Evolutionary conservation across 2,888 invertebrate species (phyloP), one percentile per base, ranked within the genome.

Genomic region (Drosophila rellima): DNA sequence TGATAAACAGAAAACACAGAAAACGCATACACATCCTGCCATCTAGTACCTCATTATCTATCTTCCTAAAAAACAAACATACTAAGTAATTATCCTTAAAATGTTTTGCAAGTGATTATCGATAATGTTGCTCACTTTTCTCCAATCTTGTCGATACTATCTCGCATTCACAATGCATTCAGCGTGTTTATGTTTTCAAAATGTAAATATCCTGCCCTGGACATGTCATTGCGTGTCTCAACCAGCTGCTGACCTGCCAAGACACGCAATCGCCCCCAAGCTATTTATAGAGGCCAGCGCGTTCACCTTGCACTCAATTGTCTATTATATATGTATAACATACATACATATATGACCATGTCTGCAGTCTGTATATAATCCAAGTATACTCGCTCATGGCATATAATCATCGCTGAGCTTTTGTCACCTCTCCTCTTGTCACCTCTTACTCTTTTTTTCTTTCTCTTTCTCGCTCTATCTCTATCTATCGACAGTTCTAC

Each of bases 231-330:
- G 79, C 79, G 79, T 80, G 79, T 79, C 74, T 52, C 48, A 66
- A 69, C 47, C 75, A 78, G 69, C 78, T 73, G 74, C 68, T 61
- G 52, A 54, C 70, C 70, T 20, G 55, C 56, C 61, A 44, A 45
- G 70, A 70, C 79, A 79, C 78, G 78, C 78, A 74, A 79, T 74
- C 78, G 70, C 60, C 39, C 35, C 48, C 52, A 6, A 20, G 57
- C 45, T 68, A 68, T 68, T 68, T 68, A 63, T 68, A 68, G 57
- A 60, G 45, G 45, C 29, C 55, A 59, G 51, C 59, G 51, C 52
- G 65, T 77, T 79, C 74, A 70, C 78, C 79, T 77, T 79, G 79
- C 79, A 79, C 71, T 79, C 61, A 52, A 57, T 72, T 65, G 70
- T 54, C 45, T 56, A n/a, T n/a, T 15, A 62, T 54, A 47, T 60